Conservation (phyloP, 2,888 invertebrate species). For the Limnephilus rhombicus region DNA sequence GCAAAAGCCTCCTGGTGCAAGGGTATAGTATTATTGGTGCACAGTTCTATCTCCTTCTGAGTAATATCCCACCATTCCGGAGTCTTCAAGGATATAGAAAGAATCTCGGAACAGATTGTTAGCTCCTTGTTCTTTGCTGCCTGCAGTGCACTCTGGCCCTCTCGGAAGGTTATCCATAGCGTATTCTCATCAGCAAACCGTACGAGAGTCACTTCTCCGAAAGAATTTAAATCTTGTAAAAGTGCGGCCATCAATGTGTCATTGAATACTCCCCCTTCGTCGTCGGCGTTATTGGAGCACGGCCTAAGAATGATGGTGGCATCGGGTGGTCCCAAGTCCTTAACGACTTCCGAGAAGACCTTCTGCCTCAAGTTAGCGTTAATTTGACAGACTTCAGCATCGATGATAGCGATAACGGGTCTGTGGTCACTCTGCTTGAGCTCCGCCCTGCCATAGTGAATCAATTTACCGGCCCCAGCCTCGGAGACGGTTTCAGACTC, state of each 20-base stretch:
- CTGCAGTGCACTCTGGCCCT: constrained; percentile 91
- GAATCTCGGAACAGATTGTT: constrained; percentile 81
- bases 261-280: constrained; percentile 83
- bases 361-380: constrained; percentile 86
- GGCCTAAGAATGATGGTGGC: constrained; percentile 90
- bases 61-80: constrained; percentile 91
- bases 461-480: constrained; percentile 87
- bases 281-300: constrained; percentile 76
- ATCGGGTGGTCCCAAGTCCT: constrained; percentile 95
- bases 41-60: constrained; percentile 89
- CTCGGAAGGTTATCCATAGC: constrained; percentile 95
- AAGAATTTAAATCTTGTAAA: constrained; percentile 88
- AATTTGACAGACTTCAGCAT: constrained; percentile 90
- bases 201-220: constrained; percentile 94
- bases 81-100: constrained; percentile 88
- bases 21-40: constrained; percentile 90
- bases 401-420: constrained; percentile 95
- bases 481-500: constrained; percentile 82
- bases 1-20: constrained; percentile 77
- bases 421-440: constrained; percentile 98
- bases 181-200: constrained; percentile 90
- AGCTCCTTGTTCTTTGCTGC: constrained; percentile 80
- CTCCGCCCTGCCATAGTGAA: constrained; percentile 95
- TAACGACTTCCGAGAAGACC: constrained; percentile 91
- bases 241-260: constrained; percentile 88